Conservation (phyloP, 2,113 vertebrate species). For the Laticauda colubrina region DNA sequence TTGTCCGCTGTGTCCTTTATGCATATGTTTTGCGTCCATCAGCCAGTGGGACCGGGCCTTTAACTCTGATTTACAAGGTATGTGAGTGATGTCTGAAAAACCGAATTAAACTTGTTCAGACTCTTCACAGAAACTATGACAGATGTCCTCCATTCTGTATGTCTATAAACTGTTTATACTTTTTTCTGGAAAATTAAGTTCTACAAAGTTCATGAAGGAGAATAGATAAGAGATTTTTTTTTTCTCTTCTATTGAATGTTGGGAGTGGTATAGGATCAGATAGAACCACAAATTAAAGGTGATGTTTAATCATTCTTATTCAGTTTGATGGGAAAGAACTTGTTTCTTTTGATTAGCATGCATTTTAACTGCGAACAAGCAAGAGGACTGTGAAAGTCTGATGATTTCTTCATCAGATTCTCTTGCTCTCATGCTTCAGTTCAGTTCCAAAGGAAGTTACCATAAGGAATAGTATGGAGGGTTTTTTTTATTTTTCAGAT, state of each 20-base stretch:
- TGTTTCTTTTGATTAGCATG: background rate
- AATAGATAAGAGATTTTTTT: background rate
- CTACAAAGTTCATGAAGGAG: background rate
- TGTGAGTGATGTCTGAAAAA: background rate
- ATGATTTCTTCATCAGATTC: background rate
- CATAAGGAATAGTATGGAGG: background rate
- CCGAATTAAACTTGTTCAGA: background rate
- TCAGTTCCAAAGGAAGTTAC: background rate
- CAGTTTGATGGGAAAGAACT: background rate
- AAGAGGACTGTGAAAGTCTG: background rate
- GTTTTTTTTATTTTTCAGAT: background rate
- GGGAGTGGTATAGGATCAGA: too few relatives aligned
- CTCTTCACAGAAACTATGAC: background rate
- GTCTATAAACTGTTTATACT: background rate
- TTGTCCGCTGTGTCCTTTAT: too few relatives aligned
- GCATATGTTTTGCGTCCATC: too few relatives aligned
- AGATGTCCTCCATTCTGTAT: background rate
- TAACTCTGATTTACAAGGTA: too few relatives aligned
- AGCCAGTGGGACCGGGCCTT: too few relatives aligned
- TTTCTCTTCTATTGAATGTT: background rate
- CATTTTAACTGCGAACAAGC: background rate
- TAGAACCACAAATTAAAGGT: background rate
- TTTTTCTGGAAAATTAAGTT: background rate
- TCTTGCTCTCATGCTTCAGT: background rate
- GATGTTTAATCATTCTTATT: background rate